Conservation (phyloP, 2,888 invertebrate genomes). For the Latheticus oryzae region DNA sequence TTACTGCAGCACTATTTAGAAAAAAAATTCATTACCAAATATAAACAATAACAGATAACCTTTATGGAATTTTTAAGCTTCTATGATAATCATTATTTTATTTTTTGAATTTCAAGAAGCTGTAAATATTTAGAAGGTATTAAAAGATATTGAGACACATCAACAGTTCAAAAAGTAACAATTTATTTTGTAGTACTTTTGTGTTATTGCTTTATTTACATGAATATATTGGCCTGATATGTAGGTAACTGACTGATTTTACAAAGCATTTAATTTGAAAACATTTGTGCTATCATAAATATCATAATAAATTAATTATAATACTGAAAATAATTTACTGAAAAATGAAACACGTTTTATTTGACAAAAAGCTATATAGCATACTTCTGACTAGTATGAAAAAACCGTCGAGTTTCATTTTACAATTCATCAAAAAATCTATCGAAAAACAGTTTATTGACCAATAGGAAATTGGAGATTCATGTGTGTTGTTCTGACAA, state of each 20-base stretch:
- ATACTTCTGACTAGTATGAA: constrained; percentile 54
- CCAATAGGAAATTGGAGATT: constrained; percentile 52
- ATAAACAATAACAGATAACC: no score
- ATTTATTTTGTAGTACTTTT: constrained; percentile 52
- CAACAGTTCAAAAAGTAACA: constrained; percentile 52
- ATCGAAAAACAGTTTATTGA: constrained; percentile 46
- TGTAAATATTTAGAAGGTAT: no score
- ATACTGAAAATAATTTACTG: constrained; percentile 50
- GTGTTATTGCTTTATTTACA: constrained; percentile 53
- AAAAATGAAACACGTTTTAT: constrained; percentile 37
- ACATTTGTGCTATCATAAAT: constrained; percentile 47
- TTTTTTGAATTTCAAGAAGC: no score
- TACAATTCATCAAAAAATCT: constrained; percentile 46
- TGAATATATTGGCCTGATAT: constrained; percentile 54
- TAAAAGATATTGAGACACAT: no score
- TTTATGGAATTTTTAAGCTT: no score
- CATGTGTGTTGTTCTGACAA: constrained; percentile 46
- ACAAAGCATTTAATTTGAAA: constrained; percentile 45
- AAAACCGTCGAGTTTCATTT: constrained; percentile 38
- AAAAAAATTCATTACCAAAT: no score
- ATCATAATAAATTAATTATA: constrained; percentile 49
- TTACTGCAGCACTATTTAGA: no score
- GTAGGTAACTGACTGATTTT: constrained; percentile 57
- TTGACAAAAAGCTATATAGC: constrained; percentile 43
- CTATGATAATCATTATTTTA: no score